phyloP scores from a whole-genome alignment of 2,888 invertebrate species.

The Trichopoda pennipes region DNA sequence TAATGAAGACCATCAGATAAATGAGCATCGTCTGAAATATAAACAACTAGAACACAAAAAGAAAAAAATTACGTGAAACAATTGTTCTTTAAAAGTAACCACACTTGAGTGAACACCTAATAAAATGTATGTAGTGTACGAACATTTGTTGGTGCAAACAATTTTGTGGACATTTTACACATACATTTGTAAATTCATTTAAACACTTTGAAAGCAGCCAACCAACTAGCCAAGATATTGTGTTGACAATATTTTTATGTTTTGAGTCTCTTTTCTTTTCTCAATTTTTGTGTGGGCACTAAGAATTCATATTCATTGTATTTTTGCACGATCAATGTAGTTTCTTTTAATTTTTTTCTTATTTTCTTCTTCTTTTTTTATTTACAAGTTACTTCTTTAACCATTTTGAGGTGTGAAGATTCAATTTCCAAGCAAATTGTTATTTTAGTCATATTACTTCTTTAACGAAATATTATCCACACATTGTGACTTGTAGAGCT shows the following conservation, averaged over 20 bases:
- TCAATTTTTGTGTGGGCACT: conserved; percentile 46
- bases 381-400: conserved; percentile 32
- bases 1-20: conserved; percentile 62
- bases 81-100: conserved; percentile 52
- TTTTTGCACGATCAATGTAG: conserved; percentile 5
- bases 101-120: conserved; percentile 43
- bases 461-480: conserved; percentile 51
- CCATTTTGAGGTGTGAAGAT: conserved; percentile 64
- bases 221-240: neutral
- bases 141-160: neutral
- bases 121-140: neutral
- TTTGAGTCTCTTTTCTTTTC: conserved; percentile 10
- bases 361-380: neutral
- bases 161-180: conserved; percentile 41
- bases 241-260: conserved; percentile 56
- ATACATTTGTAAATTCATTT: neutral
- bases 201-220: conserved; percentile 12
- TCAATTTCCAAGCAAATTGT: conserved; percentile 66
- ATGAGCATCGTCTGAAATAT: conserved; percentile 36
- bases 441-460: conserved; percentile 49
- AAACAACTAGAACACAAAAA: neutral
- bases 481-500: conserved; percentile 23
- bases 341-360: neutral
- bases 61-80: conserved; percentile 37
- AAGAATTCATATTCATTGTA: conserved; percentile 17